Evolutionary conservation across 2,113 vertebrate species (phyloP), one percentile per base, ranked within the genome.

Genomic region (Sinocyclocheilus maitianheensis): DNA sequence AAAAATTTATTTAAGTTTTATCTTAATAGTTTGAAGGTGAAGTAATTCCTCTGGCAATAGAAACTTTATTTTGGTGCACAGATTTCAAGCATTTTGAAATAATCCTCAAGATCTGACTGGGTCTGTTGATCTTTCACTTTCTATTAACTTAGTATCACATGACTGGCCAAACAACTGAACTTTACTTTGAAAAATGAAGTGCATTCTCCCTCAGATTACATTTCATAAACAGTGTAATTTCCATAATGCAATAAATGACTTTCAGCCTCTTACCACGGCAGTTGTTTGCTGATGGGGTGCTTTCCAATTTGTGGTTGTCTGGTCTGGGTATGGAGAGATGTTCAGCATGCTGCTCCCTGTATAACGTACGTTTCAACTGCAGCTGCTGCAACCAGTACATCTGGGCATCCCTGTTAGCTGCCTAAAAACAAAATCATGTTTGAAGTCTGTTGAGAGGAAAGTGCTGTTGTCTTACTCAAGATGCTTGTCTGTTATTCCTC

Each of bases 361-460:
- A 96, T 86, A 95, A 94, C 95, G 96, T 97, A 13, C 98, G 96
- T 91, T 94, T 97, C 87, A 94, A 87, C 93, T 99, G 98, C 40
- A 99, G 95, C 91, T 99, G 97, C 91, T 99, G 98, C 80, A 99
- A 94, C 98, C 98, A 99, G 86, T 97, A 98, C 85, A 98, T 94
- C 95, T 96, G 98, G 58, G 93, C 92, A 83, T 98, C 94, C 80
- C 93, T 95, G 87, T 92, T 97, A 90, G 94, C 91, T 0, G 98
- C 97, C 98, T 99, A 91, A 72, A 58, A 89, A 71, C 69, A 81
- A 20, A 67, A n/a, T n/a, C 14, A 5, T 48, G 37, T 34, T 55
- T 8, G 20, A 2, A 40, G 12, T 40, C 18, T 79, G 9, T 34
- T 77, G 14, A 43, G 72, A 24, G 74, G n/a, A 51, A 46, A 24